Base-by-base conservation (phyloP, 2,888 invertebrate species). In the Cheilosia soror region DNA sequence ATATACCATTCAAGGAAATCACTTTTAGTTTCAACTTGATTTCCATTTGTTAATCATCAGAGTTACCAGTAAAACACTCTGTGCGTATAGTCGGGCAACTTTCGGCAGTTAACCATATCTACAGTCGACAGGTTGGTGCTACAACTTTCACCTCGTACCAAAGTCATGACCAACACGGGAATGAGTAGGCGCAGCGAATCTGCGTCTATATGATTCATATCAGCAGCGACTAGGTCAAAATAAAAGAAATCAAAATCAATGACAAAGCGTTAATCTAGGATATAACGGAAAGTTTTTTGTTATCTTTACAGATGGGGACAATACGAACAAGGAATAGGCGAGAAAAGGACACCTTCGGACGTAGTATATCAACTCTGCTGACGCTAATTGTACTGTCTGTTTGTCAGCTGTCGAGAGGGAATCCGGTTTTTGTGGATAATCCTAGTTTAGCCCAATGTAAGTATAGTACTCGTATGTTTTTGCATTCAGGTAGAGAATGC, bases 371-470 rank as follows among this genome's bases (percentile, higher is more conserved):
- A 62, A 31, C 75, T 62, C 65, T 79, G 44, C 60, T 83, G 71
- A 72, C 82, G 37, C 58, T 88, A 80, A 63, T 88, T 66, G 79
- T 87, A 58, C 76, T 88, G 51, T 87, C 87, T 88, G 88, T 90
- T 83, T 87, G 90, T 83, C 88, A 89, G 69, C 79, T 89, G 83
- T 88, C 87, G 68, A 81, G 89, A 87, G 90, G 90, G 84, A 92
- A 87, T 87, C 92, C 92, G 82, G 91, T 92, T 76, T 92, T 92
- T 83, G 91, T 92, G 89, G 91, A 92, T 90, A 92, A 92, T 91
- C 92, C 92, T 88, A 92, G 91, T 89, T 89, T 92, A 91, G 91
- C 92, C 79, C 92, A 92, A 85, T 92, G 92, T 92, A 91, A 92
- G 92, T 92, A 90, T 66, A 58, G 42, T 44, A 44, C 6, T 7